phyloP scores from a whole-genome alignment of 2,113 vertebrate genomes.

The Gymnorhina tibicen region DNA sequence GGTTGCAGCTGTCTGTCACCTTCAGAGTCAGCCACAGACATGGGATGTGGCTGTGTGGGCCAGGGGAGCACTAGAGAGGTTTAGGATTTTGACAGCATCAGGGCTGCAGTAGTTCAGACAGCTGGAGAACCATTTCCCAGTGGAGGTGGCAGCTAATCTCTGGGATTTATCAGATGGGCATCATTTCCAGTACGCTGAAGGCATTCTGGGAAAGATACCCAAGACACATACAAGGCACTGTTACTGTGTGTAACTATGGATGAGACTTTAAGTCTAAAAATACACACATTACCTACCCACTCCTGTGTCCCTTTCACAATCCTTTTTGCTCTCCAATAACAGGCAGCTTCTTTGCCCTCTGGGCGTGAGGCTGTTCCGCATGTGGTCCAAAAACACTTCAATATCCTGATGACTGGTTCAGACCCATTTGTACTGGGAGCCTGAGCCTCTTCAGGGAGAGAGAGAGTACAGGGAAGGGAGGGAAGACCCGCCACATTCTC shows the following conservation, averaged over 20 bases:
- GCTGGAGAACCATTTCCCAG: not conserved
- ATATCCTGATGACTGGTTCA: not conserved
- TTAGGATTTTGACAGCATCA: not conserved
- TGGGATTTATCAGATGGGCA: not conserved
- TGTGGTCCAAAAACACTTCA: not conserved
- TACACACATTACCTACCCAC: not conserved
- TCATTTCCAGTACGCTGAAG: not conserved
- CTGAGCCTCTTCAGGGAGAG: not conserved
- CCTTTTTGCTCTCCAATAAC: not conserved
- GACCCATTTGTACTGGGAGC: not conserved
- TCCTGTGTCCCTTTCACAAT: not conserved
- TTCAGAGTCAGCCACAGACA: not conserved
- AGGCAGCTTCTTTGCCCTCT: not conserved
- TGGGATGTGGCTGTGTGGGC: not conserved
- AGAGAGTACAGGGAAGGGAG: not conserved
- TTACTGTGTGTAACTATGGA: not conserved
- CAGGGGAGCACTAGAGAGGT: not conserved
- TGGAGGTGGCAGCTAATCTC: not conserved
- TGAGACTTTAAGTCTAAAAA: not conserved
- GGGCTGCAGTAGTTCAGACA: not conserved
- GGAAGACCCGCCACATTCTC: rapidly evolving
- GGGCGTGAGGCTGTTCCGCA: not conserved
- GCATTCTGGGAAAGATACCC: not conserved
- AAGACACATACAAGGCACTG: not conserved
- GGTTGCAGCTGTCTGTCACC: not conserved